Conservation (phyloP, 2,888 invertebrate genomes). For the Apotomis betuletana region DNA sequence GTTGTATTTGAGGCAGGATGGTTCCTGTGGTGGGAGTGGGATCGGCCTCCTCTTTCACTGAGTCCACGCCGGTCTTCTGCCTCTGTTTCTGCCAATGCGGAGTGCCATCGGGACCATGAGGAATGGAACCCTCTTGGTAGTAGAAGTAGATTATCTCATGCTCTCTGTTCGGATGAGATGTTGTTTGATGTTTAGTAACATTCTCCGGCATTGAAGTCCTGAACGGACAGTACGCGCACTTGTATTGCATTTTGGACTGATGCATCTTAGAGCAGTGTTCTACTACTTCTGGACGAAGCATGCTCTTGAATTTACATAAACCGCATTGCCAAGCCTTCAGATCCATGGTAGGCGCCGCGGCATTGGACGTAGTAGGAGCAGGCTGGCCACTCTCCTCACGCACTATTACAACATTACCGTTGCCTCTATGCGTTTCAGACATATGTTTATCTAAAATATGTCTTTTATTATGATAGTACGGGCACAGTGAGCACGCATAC, state of each 20-base stretch:
- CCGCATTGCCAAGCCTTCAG: slow-evolving; percentile 88
- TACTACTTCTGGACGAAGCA: slow-evolving; percentile 84
- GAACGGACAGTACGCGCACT: slow-evolving; percentile 87
- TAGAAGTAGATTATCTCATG: slow-evolving; percentile 79
- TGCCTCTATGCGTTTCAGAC: slow-evolving; percentile 82
- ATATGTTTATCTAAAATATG: slow-evolving; percentile 87
- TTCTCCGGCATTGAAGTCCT: slow-evolving; percentile 78
- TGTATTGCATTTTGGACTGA: slow-evolving; percentile 86
- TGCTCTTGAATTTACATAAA: slow-evolving; percentile 85
- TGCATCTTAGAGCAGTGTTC: slow-evolving; percentile 85
- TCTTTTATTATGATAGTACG: slow-evolving; percentile 85
- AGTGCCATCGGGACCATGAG: slow-evolving; percentile 63
- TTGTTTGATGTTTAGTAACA: slow-evolving; percentile 84
- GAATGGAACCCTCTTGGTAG: slow-evolving; percentile 73
- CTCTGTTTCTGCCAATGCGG: slow-evolving; percentile 69
- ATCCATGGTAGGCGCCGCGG: slow-evolving; percentile 74
- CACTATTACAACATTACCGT: slow-evolving; percentile 69
- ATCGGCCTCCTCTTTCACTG: slow-evolving; percentile 60
- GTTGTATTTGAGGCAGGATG: slow-evolving; percentile 12
- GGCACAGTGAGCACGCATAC: slow-evolving; percentile 88
- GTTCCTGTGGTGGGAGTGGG: slow-evolving; percentile 2
- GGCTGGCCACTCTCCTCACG: slow-evolving; percentile 61
- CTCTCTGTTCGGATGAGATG: slow-evolving; percentile 79
- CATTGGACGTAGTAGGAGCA: slow-evolving; percentile 42
- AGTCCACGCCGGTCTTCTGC: slow-evolving; percentile 49